A percentile compares a stretch with the other conserved stretches of the same genome.
These are phyloP conservation scores for Drosophila yooni DNA, from an alignment of 2,888 invertebrate species.

Conservation along the genomic window DNA sequence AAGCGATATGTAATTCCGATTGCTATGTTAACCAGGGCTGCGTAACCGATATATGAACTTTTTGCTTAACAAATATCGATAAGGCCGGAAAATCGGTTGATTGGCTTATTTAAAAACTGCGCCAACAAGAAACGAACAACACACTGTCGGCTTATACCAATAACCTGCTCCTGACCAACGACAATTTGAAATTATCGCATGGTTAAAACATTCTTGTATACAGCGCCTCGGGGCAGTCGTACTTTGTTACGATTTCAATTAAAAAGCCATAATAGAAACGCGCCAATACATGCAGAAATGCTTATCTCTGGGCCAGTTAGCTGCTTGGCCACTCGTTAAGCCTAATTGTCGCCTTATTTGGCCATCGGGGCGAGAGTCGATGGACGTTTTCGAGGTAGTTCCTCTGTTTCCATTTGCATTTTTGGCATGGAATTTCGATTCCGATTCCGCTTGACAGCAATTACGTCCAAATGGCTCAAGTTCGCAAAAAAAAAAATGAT, in stretches of 20 bases:
- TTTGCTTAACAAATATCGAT: constrained; percentile 16
- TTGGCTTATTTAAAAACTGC: constrained; percentile 3
- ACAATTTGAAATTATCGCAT: constrained; percentile 18
- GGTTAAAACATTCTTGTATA: background rate
- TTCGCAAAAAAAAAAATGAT: constrained; percentile 60
- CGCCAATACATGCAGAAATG: constrained; percentile 51
- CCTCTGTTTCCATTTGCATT: constrained; percentile 61
- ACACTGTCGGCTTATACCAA: constrained; percentile 24
- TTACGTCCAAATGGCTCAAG: constrained; percentile 73
- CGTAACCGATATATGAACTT: background rate
- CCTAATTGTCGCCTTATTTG: constrained; percentile 70
- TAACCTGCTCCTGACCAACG: constrained; percentile 16
- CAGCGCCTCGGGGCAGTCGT: constrained; percentile 16
- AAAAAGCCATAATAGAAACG: constrained; percentile 42
- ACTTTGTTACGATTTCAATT: constrained; percentile 52
- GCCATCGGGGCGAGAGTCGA: constrained; percentile 62
- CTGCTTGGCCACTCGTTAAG: constrained; percentile 54
- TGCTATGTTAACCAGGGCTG: constrained; percentile 4
- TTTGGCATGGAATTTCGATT: constrained; percentile 51
- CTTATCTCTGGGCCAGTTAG: constrained; percentile 60
- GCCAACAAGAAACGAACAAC: background rate
- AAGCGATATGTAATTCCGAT: background rate
- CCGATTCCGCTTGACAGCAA: constrained; percentile 71
- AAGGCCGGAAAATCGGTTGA: background rate
- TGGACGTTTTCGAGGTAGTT: constrained; percentile 78